These are phyloP conservation scores for Mamestra brassicae DNA, from an alignment of 2,888 invertebrate species.

Conservation along the genomic window DNA sequence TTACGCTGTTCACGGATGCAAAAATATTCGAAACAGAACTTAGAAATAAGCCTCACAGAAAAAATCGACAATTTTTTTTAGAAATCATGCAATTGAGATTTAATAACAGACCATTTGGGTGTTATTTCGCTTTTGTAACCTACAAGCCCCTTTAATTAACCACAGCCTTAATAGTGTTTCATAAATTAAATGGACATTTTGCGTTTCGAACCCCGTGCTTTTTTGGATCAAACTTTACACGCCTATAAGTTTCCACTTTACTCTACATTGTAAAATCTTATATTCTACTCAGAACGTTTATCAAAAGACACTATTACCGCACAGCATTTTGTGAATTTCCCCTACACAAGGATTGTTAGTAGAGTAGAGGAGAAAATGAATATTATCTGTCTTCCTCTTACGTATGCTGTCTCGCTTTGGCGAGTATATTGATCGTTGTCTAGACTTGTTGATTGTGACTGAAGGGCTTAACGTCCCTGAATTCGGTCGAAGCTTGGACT, in stretches of 20 bases:
- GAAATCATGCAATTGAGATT: background rate
- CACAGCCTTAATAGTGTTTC: background rate
- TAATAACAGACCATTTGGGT: background rate
- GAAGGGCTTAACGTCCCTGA: slow-evolving; percentile 78
- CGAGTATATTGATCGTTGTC: slow-evolving; percentile 88
- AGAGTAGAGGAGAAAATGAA: slow-evolving; percentile 68
- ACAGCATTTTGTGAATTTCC: slow-evolving; percentile 48
- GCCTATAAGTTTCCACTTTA: slow-evolving; percentile 5
- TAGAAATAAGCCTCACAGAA: background rate
- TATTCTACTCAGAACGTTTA: slow-evolving; percentile 36
- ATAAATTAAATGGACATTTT: slow-evolving; percentile 9
- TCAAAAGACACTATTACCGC: slow-evolving; percentile 52
- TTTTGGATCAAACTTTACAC: slow-evolving; percentile 22
- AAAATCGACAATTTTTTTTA: background rate
- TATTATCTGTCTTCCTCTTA: slow-evolving; percentile 75
- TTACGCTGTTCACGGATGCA: slow-evolving; percentile 9
- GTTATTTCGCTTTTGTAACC: background rate
- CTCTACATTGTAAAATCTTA: slow-evolving; percentile 21
- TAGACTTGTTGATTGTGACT: slow-evolving; percentile 89
- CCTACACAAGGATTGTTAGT: slow-evolving; percentile 55
- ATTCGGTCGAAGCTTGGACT: slow-evolving; percentile 65
- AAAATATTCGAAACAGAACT: background rate
- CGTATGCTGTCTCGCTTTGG: slow-evolving; percentile 77
- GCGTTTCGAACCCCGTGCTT: background rate
- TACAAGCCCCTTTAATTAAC: background rate